phyloP scores from a whole-genome alignment of 2,113 vertebrate genomes.

The Lagenorhynchus albirostris region DNA sequence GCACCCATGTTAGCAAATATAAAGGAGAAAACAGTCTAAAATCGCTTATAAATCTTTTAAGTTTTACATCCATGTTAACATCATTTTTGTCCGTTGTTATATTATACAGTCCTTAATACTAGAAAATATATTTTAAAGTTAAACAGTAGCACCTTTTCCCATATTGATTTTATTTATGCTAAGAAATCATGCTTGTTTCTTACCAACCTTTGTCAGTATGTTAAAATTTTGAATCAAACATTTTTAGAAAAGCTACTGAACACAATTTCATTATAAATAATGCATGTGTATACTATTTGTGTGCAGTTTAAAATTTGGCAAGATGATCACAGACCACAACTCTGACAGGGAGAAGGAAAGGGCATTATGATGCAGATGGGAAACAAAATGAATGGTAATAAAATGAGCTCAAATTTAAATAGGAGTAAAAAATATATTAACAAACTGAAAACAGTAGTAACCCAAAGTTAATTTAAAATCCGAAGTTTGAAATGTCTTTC shows the following conservation, averaged over 20 bases:
- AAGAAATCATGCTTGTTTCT: slow-evolving; percentile 28
- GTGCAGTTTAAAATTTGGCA: slow-evolving; percentile 38
- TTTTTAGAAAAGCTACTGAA: slow-evolving; percentile 17
- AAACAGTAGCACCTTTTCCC: slow-evolving; percentile 10
- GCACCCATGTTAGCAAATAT: slow-evolving; percentile 20
- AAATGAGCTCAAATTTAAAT: slow-evolving; percentile 69
- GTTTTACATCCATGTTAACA: not conserved
- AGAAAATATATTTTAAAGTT: slow-evolving; percentile 14
- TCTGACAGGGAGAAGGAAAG: not conserved
- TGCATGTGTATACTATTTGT: not conserved
- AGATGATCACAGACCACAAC: not conserved
- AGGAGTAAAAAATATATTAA: slow-evolving; percentile 66
- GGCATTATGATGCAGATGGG: not conserved
- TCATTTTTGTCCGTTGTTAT: not conserved
- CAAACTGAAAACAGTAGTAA: slow-evolving; percentile 67
- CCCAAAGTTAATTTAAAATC: slow-evolving; percentile 50
- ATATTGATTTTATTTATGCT: slow-evolving; percentile 23
- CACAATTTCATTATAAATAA: not conserved
- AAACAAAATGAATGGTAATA: slow-evolving; percentile 3
- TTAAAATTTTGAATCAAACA: slow-evolving; percentile 39
- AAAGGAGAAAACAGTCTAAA: slow-evolving; percentile 37
- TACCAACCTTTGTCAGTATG: not conserved
- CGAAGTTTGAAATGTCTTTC: slow-evolving; percentile 53
- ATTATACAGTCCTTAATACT: not conserved
- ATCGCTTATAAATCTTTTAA: not conserved